Base-by-base conservation (phyloP, 2,113 vertebrate genomes). In the Fregetta grallaria region DNA sequence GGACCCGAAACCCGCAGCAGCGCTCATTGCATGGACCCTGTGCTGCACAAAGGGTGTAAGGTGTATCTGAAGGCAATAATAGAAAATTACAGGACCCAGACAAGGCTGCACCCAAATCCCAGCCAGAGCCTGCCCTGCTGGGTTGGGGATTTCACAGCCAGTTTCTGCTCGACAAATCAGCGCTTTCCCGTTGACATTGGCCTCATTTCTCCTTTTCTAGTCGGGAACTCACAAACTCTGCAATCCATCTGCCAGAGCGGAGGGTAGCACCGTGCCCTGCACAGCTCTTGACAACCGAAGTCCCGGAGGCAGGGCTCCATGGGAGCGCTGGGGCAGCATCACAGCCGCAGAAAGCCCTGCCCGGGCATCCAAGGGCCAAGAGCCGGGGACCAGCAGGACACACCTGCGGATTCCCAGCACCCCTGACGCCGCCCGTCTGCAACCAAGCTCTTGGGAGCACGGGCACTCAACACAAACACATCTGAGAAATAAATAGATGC, bases 1-100 rank as follows among this genome's bases (percentile, higher is more conserved):
- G 27, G 52, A 53, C 71, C 25, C 10, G 0, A 50, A 53, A 23
- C 66, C 19, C 0, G 0, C 29, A 15, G 67, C 45, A 74, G 70
- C 70, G 58, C 76, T 11, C 18, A 9, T 6, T 17, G 9, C 25
- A 15, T 0, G 1, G 74, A 27, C 13, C 14, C n/a, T 8, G 15
- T 7, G 11, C 70, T 34, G 36, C 38, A 18, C 2, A 26, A 1
- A 6, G 11, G 14, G n/a, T 1, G 23, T 9, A 26, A 36, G 40
- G 55, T 10, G 36, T 7, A 30, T 15, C 40, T 32, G 30, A 7
- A 34, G 30, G 29, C 70, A 45, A 19, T 15, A 18, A 38, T 0
- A 29, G 59, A 32, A 81, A 29, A 55, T 3, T 50, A 11, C 27
- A 40, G 42, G n/a, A n/a, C 3, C 23, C 50, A 40, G 56, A 29